phyloP scores from a whole-genome alignment of 2,888 invertebrate species.

The Oligia fasciuncula region DNA sequence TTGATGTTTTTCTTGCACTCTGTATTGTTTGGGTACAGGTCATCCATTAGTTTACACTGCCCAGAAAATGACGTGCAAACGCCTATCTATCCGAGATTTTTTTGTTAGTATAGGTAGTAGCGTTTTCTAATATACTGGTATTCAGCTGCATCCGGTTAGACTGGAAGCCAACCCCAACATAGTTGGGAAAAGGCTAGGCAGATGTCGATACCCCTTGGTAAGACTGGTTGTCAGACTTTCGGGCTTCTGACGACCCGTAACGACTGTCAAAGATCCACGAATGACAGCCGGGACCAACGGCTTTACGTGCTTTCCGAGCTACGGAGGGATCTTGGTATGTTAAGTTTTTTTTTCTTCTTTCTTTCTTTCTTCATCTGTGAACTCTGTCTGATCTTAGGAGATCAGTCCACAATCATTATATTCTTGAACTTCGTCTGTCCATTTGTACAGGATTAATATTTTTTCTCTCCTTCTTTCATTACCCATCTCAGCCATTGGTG shows the following conservation, averaged over 20 bases:
- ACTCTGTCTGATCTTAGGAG: not conserved
- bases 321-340: too few species aligned
- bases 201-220: too few species aligned
- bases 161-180: too few species aligned
- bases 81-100: not conserved
- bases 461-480: not conserved
- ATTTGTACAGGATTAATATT: too few species aligned
- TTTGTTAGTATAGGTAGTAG: not conserved
- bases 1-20: not conserved
- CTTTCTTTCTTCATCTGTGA: not conserved
- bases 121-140: not conserved
- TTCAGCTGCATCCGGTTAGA: too few species aligned
- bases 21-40: not conserved
- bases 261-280: too few species aligned
- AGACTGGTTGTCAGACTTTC: too few species aligned
- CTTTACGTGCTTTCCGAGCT: too few species aligned
- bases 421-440: not conserved
- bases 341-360: too few species aligned
- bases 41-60: not conserved
- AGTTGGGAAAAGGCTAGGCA: too few species aligned
- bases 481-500: not conserved
- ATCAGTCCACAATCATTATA: not conserved
- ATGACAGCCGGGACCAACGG: too few species aligned
- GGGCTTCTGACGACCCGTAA: too few species aligned
- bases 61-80: not conserved